Conservation (phyloP, 2,797 vertebrate species). For the Anguilla megastoma region DNA sequence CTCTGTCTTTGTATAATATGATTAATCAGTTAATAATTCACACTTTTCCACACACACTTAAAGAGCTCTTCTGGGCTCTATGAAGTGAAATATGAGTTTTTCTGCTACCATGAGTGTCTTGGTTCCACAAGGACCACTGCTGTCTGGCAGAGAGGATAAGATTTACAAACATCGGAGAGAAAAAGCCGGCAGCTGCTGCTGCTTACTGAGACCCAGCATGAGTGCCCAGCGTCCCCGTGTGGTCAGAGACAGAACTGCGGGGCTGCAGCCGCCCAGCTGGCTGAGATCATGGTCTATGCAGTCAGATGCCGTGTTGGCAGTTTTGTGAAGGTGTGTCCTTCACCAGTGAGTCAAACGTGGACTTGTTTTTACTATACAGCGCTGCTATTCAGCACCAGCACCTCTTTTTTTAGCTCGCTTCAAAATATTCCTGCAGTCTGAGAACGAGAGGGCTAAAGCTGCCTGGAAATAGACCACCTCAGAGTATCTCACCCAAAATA, state of each 20-base stretch:
- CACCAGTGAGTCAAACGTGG: neutral
- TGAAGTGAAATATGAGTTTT: slow-evolving; percentile 54
- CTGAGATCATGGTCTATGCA: neutral
- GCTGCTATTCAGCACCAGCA: neutral
- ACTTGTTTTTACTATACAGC: slow-evolving; percentile 12
- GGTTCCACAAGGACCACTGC: slow-evolving; percentile 83
- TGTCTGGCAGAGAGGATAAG: slow-evolving; percentile 53
- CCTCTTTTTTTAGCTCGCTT: neutral
- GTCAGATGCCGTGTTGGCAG: slow-evolving; percentile 12
- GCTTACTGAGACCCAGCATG: slow-evolving; percentile 60
- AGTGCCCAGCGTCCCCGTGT: slow-evolving; percentile 64
- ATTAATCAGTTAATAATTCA: neutral
- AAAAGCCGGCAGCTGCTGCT: slow-evolving; percentile 49
- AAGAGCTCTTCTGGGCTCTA: neutral
- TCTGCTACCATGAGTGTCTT: slow-evolving; percentile 80
- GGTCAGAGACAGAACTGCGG: slow-evolving; percentile 62
- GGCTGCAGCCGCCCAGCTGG: neutral
- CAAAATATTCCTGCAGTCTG: neutral
- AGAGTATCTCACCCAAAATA: neutral
- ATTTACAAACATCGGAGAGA: slow-evolving; percentile 42
- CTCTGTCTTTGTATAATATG: neutral
- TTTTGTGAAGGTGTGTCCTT: slow-evolving; percentile 19
- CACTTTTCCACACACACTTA: neutral
- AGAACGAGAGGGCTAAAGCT: neutral
- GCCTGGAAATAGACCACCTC: neutral